A percentile compares a stretch with the other conserved stretches of the same genome.
Conservation (phyloP, 2,888 invertebrate genomes). For the Watsonalla cultraria region DNA sequence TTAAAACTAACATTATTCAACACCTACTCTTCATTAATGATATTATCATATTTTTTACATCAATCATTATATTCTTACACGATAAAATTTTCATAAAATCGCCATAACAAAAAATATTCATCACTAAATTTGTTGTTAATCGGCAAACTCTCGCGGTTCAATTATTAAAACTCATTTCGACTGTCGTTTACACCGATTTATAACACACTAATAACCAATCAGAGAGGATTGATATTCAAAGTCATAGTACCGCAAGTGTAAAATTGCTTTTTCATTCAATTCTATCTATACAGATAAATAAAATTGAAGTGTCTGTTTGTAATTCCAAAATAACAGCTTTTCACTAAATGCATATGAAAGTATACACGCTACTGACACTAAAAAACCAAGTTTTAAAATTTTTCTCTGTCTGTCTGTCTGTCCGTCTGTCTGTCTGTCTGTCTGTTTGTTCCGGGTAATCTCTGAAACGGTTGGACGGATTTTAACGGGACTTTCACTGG, state of each 20-base stretch:
- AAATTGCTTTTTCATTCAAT: conserved; percentile 44
- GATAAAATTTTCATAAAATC: conserved; percentile 34
- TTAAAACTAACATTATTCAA: background rate
- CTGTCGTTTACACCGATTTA: conserved; percentile 39
- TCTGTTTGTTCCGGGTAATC: too few relatives aligned
- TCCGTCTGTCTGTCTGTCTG: too few relatives aligned
- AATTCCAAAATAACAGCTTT: too few relatives aligned
- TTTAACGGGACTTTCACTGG: too few relatives aligned
- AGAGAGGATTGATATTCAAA: conserved; percentile 44
- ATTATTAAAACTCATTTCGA: conserved; percentile 45
- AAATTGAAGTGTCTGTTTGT: too few relatives aligned
- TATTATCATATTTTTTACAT: background rate
- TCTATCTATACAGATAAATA: too few relatives aligned
- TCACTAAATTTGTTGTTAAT: conserved; percentile 30
- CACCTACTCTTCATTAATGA: background rate
- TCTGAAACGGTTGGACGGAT: too few relatives aligned
- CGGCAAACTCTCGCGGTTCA: conserved; percentile 34
- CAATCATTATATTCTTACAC: background rate
- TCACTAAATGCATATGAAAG: too few relatives aligned
- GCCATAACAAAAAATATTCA: conserved; percentile 25
- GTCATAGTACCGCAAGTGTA: conserved; percentile 47
- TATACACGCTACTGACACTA: too few relatives aligned
- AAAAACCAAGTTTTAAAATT: too few relatives aligned
- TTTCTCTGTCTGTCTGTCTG: too few relatives aligned
- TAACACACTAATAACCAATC: conserved; percentile 41